Percentiles rank a stretch among this genome's conserved stretches.
Evolutionary conservation across 2,797 vertebrate genomes (phyloP).

Genomic region (Chanos chanos): DNA sequence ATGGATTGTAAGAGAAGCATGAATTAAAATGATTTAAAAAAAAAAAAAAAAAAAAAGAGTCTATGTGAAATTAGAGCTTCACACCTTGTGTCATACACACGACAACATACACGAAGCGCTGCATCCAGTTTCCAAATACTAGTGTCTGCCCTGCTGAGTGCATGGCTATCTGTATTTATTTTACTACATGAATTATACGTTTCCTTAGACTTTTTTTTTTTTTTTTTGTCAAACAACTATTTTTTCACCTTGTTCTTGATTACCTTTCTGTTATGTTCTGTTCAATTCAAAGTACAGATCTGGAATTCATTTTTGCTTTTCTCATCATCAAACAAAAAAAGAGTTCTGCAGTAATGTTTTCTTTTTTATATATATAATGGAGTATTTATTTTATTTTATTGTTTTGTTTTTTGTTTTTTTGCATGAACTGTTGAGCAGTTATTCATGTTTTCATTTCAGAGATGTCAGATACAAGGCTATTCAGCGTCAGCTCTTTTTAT

Average conservation of each 20-base stretch:
- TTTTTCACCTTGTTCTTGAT: conserved; percentile 2
- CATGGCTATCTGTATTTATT: conserved; percentile 68
- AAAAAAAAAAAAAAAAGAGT: conserved; percentile 53
- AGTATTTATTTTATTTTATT: no score
- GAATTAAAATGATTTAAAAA: conserved; percentile 57
- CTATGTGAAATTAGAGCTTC: conserved; percentile 58
- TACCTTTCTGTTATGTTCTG: conserved; percentile 17
- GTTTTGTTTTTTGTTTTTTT: conserved; percentile 55
- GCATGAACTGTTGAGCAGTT: conserved; percentile 77
- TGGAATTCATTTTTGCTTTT: no score
- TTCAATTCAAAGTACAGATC: no score
- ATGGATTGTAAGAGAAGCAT: conserved; percentile 75
- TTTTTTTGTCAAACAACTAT: conserved; percentile 2
- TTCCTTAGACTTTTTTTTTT: conserved; percentile 49
- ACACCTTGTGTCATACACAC: conserved; percentile 63
- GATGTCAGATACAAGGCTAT: conserved; percentile 58
- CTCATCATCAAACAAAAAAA: no score
- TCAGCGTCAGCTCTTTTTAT: conserved; percentile 29
- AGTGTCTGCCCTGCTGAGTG: conserved; percentile 64
- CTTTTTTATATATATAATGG: no score
- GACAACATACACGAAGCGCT: conserved; percentile 68
- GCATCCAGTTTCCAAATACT: conserved; percentile 71
- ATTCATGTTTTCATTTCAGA: conserved; percentile 57
- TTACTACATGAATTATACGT: conserved; percentile 56
- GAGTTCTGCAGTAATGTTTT: no score